Evolutionary conservation across 2,888 invertebrate genomes (phyloP).

Genomic region (Conus canariensis): DNA sequence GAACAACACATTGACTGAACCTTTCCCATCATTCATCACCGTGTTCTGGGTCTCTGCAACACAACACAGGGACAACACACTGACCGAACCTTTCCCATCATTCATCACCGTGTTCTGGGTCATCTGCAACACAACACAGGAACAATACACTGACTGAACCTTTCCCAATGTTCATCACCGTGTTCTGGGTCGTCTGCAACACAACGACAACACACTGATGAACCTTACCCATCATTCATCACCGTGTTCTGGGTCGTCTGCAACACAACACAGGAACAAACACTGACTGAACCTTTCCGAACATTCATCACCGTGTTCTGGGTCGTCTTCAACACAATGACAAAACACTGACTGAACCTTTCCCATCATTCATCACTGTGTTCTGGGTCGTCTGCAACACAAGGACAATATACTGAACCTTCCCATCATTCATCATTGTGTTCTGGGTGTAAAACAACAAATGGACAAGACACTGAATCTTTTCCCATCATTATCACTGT

Average conservation of each 20-base stretch:
- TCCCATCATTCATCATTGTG: conserved; percentile 58
- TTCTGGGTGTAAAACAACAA: conserved; percentile 64
- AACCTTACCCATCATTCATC: conserved; percentile 43
- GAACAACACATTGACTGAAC: neutral
- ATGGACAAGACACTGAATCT: neutral
- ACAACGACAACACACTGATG: neutral
- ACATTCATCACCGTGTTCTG: conserved; percentile 67
- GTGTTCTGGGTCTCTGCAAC: conserved; percentile 71
- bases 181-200: conserved; percentile 72
- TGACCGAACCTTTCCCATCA: no score
- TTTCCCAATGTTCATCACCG: conserved; percentile 55
- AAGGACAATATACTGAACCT: neutral
- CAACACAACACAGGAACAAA: conserved; percentile 42
- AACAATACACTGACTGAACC: neutral
- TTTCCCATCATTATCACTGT: conserved; percentile 57
- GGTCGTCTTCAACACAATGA: conserved; percentile 55
- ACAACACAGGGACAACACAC: conserved; percentile 31
- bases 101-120: conserved; percentile 69
- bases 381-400: conserved; percentile 66
- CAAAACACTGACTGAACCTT: neutral
- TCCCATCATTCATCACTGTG: conserved; percentile 58
- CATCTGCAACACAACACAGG: conserved; percentile 63
- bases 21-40: conserved; percentile 54
- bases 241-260: conserved; percentile 73
- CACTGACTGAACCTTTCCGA: no score